Conservation (phyloP, 1,140 invertebrate species). For the Procambarus virginalis region DNA sequence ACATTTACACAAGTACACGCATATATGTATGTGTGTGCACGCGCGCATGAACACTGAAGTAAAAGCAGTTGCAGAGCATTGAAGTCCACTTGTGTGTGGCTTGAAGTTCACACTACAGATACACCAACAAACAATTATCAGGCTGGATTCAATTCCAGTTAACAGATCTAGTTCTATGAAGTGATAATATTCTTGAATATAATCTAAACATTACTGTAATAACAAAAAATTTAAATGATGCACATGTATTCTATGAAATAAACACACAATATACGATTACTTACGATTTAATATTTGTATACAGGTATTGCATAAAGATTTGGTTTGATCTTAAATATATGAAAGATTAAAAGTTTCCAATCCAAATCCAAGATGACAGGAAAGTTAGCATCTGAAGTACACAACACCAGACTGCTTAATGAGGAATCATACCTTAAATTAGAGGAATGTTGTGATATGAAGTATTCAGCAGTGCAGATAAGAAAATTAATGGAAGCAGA, state of each 20-base stretch:
- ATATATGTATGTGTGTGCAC: too few species aligned
- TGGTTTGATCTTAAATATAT: too few species aligned
- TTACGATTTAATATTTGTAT: too few species aligned
- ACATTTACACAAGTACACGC: too few species aligned
- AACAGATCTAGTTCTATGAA: not conserved
- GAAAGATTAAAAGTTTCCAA: not conserved
- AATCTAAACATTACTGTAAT: not conserved
- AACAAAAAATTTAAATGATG: not conserved
- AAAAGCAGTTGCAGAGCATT: too few species aligned
- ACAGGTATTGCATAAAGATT: too few species aligned
- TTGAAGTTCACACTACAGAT: not conserved
- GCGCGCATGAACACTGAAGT: too few species aligned
- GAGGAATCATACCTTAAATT: not conserved
- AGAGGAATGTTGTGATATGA: not conserved
- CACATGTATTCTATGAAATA: too few species aligned
- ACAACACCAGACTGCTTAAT: not conserved
- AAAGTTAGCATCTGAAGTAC: not conserved
- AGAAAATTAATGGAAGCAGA: too few species aligned
- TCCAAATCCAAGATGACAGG: not conserved
- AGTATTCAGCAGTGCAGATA: not conserved
- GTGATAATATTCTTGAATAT: not conserved
- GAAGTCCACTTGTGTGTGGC: too few species aligned
- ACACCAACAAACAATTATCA: not conserved
- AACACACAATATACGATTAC: too few species aligned
- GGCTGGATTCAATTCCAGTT: not conserved